A percentile compares a stretch with the other conserved stretches of the same genome.
Evolutionary conservation across 2,888 invertebrate species (phyloP).

Genomic region (Hartigia nigra): DNA sequence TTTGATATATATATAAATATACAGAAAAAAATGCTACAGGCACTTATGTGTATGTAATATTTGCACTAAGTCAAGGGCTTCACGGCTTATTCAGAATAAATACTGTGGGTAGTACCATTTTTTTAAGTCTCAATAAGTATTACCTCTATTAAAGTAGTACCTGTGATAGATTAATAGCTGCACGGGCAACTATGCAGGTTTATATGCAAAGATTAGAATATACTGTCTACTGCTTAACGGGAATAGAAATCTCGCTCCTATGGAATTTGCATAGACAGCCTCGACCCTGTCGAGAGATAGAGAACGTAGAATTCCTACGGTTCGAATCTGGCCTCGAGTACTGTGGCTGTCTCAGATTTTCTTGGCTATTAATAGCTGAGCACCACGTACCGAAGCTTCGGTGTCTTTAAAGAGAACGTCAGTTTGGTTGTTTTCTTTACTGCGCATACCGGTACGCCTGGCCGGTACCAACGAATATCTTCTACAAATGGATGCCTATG

Average conservation of each 20-base stretch:
- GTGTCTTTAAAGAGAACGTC: conserved; percentile 34
- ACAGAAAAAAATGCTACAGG: neutral
- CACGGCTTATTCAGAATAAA: neutral
- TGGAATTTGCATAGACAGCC: neutral
- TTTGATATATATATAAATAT: neutral
- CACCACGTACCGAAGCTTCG: conserved; percentile 31
- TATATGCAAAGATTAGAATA: neutral
- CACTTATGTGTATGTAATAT: neutral
- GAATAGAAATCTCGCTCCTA: neutral
- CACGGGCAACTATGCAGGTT: neutral
- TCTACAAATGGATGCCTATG: neutral
- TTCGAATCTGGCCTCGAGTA: conserved; percentile 37
- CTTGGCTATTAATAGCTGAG: conserved; percentile 41
- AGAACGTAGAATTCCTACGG: conserved; percentile 29
- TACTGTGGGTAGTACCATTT: neutral
- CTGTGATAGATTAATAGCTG: neutral
- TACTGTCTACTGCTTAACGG: neutral
- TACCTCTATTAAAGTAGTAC: neutral
- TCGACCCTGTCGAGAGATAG: neutral
- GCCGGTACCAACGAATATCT: neutral
- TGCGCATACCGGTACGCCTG: conserved; percentile 1
- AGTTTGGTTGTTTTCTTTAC: conserved; percentile 20
- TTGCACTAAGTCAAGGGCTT: neutral
- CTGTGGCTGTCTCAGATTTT: conserved; percentile 36
- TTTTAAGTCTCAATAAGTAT: neutral